Evolutionary conservation across 2,888 invertebrate genomes (phyloP), one percentile per base, ranked within the genome.

Genomic region (Papilio protenor): DNA sequence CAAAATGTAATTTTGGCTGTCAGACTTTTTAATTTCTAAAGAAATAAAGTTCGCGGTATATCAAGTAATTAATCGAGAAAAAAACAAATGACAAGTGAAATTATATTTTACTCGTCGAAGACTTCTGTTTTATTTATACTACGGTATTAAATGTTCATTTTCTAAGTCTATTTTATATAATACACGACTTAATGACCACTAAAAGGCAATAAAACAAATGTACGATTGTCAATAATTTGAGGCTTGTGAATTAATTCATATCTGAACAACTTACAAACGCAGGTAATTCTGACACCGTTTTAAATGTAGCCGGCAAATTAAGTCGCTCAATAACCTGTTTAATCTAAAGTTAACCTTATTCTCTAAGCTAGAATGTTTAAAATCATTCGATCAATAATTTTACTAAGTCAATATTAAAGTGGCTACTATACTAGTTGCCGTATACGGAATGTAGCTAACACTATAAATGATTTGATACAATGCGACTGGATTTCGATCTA

Each of bases 231-330:
- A 52, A 70, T 74, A 70, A 75, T 74, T 71, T 61, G 18, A 75
- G 47, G 45, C 23, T 45, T 59, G 52, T 27, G 55, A 75, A 75
- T 78, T 64, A 78, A 78, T 78, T 78, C 61, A 78, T 78, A 78
- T 71, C 57, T 27, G 66, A 75, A 75, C 75, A 76, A 73, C 75
- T 66, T 49, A 75, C 75, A 73, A 75, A 73, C 76, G 75, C 75
- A 75, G 66, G 78, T 76, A 66, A 78, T 78, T 78, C 75, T 76
- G 78, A 78, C 78, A 78, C 78, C 75, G 78, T 78, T 78, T 78
- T 78, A 78, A 78, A 78, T 78, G 78, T 78, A 45, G 49, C 66
- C 21, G 64, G 75, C 75, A 66, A 75, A 72, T 78, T 75, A 75
- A 75, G 23, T 71, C 27, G 45, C 23, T 27, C 27, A 55, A n/a